Conservation (phyloP, 2,113 vertebrate species). For the Phainopepla nitens region DNA sequence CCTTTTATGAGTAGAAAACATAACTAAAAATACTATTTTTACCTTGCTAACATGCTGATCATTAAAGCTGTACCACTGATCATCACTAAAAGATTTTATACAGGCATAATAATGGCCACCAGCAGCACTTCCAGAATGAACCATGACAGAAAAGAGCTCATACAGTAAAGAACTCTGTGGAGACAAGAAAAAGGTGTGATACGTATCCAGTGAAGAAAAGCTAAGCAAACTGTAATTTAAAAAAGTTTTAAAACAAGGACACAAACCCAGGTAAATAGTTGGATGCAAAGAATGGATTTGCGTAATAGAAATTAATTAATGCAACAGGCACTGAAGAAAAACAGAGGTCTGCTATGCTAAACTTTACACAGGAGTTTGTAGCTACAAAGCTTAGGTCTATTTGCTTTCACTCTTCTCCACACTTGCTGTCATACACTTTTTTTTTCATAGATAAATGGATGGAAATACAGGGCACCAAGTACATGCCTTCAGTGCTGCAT, state of each 20-base stretch:
- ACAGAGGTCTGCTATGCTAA: neutral
- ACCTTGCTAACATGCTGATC: conserved; percentile 99
- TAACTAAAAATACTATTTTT: neutral
- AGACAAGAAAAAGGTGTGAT: neutral
- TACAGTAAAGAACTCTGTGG: conserved; percentile 87
- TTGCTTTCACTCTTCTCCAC: neutral
- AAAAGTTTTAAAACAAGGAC: neutral
- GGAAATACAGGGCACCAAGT: neutral
- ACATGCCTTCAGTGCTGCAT: neutral
- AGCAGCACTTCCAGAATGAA: conserved; percentile 97
- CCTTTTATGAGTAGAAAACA: neutral
- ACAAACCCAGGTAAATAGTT: neutral
- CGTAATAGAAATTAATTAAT: neutral
- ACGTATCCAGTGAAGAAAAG: neutral
- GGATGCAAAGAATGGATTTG: neutral
- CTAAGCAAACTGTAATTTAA: neutral
- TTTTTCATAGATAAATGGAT: neutral
- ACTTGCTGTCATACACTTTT: neutral
- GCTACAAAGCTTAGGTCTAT: neutral
- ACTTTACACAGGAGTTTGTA: neutral
- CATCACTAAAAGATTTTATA: conserved; percentile 95
- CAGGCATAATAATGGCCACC: conserved; percentile 99
- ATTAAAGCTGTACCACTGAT: conserved; percentile 99
- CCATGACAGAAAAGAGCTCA: conserved; percentile 99
- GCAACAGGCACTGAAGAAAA: neutral